Conservation (phyloP, 92 coral and sea anemone species). For the Epizoanthus fatuus region DNA sequence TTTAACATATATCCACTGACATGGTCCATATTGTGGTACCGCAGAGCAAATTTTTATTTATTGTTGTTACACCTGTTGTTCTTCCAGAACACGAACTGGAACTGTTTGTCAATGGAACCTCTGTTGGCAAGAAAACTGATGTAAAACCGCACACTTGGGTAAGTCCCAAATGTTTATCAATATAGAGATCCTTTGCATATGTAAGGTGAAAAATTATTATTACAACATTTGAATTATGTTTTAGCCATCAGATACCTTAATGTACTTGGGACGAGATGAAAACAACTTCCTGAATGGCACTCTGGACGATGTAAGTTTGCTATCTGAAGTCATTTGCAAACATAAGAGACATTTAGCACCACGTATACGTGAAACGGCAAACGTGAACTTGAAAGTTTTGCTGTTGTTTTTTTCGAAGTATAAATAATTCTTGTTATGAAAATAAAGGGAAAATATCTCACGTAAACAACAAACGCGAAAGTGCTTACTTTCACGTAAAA, state of each 20-base stretch:
- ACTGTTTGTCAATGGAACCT: conserved; percentile 92
- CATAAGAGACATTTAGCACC: too few relatives aligned
- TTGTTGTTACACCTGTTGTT: neutral
- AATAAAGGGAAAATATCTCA: too few relatives aligned
- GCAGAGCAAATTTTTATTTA: too few relatives aligned
- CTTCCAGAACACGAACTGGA: conserved; percentile 79
- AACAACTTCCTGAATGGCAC: conserved; percentile 79
- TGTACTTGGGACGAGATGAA: conserved; percentile 87
- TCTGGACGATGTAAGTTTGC: conserved; percentile 87
- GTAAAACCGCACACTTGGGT: conserved; percentile 86
- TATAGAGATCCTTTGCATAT: neutral
- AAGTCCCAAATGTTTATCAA: conserved; percentile 20
- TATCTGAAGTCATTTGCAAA: neutral
- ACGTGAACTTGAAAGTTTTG: too few relatives aligned
- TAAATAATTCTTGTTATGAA: too few relatives aligned
- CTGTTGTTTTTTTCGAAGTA: too few relatives aligned
- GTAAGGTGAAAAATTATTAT: neutral
- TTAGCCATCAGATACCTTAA: conserved; percentile 68
- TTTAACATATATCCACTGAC: too few relatives aligned
- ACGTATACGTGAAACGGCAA: too few relatives aligned
- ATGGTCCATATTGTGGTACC: too few relatives aligned
- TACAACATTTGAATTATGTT: neutral
- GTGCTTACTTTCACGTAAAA: too few relatives aligned
- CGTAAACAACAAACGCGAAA: too few relatives aligned
- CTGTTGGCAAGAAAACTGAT: conserved; percentile 62